Percentiles rank a stretch among this genome's conserved stretches.
These are phyloP conservation scores for Microctonus hyperodae DNA, from an alignment of 2,888 invertebrate species.

Conservation along the genomic window DNA sequence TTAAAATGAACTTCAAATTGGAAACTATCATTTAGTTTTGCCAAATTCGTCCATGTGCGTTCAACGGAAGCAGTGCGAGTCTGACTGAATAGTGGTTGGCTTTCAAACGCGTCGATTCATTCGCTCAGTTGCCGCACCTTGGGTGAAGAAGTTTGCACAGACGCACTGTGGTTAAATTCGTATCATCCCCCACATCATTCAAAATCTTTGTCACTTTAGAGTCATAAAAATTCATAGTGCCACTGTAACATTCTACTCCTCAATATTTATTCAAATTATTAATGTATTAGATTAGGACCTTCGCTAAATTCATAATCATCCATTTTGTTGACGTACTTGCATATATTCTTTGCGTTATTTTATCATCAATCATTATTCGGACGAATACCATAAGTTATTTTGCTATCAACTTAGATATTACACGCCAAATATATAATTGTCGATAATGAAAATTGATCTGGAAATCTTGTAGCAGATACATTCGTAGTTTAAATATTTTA, in stretches of 20 bases:
- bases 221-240: neutral
- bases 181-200: neutral
- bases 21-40: neutral
- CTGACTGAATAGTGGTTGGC: conserved; percentile 33
- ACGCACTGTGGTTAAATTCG: conserved; percentile 6
- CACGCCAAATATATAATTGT: neutral
- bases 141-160: conserved; percentile 13
- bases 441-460: neutral
- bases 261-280: too few species aligned
- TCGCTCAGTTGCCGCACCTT: conserved; percentile 26
- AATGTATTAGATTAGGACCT: too few species aligned
- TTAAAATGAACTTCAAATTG: neutral
- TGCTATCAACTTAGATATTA: neutral
- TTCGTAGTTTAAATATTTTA: neutral
- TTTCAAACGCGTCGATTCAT: conserved; percentile 34
- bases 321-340: neutral
- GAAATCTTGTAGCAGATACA: neutral
- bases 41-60: conserved; percentile 14
- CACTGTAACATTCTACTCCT: too few species aligned
- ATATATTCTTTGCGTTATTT: neutral
- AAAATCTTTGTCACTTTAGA: neutral
- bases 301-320: too few species aligned
- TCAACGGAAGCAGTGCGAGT: conserved; percentile 33
- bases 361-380: neutral
- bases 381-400: neutral